A percentile compares a stretch with the other conserved stretches of the same genome.
Evolutionary conservation across 2,888 invertebrate genomes (phyloP).

Genomic region (Sycophila texana): DNA sequence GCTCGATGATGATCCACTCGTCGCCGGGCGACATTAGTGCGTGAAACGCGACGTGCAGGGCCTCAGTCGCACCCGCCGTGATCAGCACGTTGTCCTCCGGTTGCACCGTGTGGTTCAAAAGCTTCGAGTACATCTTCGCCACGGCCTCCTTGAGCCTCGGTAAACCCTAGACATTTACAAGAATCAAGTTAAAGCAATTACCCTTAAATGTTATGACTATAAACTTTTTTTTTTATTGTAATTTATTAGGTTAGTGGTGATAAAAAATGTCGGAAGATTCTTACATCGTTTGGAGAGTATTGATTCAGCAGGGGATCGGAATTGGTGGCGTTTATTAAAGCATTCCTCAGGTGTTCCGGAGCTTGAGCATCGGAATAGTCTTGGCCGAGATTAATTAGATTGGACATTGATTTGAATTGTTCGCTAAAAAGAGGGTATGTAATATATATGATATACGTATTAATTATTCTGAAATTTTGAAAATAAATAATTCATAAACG

Average conservation of each 20-base stretch:
- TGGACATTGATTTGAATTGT: background rate
- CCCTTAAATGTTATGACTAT: too few species aligned
- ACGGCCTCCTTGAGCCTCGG: background rate
- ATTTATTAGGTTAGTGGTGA: too few species aligned
- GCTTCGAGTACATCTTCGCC: constrained; percentile 2
- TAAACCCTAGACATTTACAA: background rate
- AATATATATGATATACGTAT: too few species aligned
- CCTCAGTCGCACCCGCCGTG: constrained; percentile 1
- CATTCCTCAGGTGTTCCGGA: background rate
- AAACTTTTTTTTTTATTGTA: background rate
- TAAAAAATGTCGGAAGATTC: background rate
- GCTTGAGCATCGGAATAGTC: background rate
- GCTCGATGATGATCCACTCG: constrained; percentile 21
- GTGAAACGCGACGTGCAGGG: background rate
- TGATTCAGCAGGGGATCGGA: background rate
- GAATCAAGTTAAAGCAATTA: too few species aligned
- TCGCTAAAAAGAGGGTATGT: too few species aligned
- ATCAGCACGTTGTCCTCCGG: background rate
- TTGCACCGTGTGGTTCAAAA: background rate
- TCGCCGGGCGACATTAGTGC: background rate
- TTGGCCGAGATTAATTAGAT: background rate
- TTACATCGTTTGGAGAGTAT: background rate
- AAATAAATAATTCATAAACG: too few species aligned
- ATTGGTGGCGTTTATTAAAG: background rate
- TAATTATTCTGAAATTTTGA: too few species aligned